Conservation (phyloP, 1,140 invertebrate genomes). For the Trinorchestia longiramus region DNA sequence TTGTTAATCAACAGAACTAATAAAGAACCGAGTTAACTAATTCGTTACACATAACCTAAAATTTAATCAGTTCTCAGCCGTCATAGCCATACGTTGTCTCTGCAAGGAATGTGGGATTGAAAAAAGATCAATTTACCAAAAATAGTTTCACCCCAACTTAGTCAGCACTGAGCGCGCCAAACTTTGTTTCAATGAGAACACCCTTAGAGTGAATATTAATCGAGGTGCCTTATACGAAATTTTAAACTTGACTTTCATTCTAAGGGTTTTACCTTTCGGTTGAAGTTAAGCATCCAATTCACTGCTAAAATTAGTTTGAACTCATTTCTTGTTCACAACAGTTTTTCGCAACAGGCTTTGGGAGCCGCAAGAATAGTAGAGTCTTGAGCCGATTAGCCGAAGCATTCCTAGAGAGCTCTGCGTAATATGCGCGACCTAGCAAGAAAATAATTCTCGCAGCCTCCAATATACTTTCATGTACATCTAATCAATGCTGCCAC, state of each 20-base stretch:
- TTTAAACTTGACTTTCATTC: not conserved
- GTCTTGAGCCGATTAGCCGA: constrained; percentile 32
- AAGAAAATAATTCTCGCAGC: constrained; percentile 11
- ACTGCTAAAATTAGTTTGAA: not conserved
- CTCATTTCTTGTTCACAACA: not conserved
- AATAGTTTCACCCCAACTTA: not conserved
- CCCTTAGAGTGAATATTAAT: not conserved
- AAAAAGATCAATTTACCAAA: not conserved
- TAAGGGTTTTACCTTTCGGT: not conserved
- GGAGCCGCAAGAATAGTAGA: not conserved
- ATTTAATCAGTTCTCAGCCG: not conserved
- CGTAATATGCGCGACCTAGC: not conserved
- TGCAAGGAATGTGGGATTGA: not conserved
- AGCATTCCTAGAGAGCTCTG: constrained; percentile 12
- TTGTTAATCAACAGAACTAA: not conserved
- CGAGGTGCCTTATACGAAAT: not conserved
- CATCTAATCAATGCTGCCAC: constrained; percentile 19
- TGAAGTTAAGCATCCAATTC: not conserved
- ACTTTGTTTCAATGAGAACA: not conserved
- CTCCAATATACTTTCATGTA: constrained; percentile 35
- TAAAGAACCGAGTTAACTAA: not conserved
- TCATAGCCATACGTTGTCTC: not conserved
- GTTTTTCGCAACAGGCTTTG: not conserved
- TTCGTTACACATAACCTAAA: not conserved
- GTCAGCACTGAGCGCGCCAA: not conserved